Base-by-base conservation (phyloP, 2,113 vertebrate species). In the Sturnus vulgaris region DNA sequence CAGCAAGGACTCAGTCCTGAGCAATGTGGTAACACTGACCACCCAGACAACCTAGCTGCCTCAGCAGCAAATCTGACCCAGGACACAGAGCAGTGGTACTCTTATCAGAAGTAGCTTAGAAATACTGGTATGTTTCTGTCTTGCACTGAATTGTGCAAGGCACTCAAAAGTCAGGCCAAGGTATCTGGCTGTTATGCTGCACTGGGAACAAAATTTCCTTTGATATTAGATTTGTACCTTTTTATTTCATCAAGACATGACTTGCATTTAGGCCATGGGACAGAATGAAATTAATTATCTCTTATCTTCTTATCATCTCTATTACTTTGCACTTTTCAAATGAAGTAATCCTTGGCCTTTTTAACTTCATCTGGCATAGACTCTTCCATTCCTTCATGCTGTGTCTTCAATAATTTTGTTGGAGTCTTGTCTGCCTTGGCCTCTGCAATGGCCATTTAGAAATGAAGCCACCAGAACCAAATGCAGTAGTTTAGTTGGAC, bases 161-260 rank as follows among this genome's bases (percentile, higher is more conserved):
- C 24, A 44, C 49, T 65, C 18, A 47, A 19, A 90, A 95, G 50
- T 73, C 79, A 93, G 35, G 52, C 66, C 55, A 70, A 89, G 84
- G 61, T 91, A 86, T 70, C 87, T 93, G 70, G 66, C 68, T 11
- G 1, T 83, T 86, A 70, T 10, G 35, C 64, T 80, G 63, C 59
- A 52, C 56, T 56, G 69, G 63, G 77, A 87, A 82, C 35, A 94
- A 87, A 92, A 85, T 91, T 94, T 90, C 70, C 56, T 94, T 92
- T 94, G 59, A 88, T 93, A 92, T 94, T 95, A 93, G 81, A 91
- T 96, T 90, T 93, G 55, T 96, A 70, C 63, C 87, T 95, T 94
- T 76, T 91, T 83, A 92, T 97, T 95, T 94, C 71, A 95, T 93
- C 87, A 86, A 96, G 92, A 83, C 59, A 92, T 88, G 63, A 61